Base-by-base conservation (phyloP, 2,113 vertebrate species). In the Catagonus wagneri region DNA sequence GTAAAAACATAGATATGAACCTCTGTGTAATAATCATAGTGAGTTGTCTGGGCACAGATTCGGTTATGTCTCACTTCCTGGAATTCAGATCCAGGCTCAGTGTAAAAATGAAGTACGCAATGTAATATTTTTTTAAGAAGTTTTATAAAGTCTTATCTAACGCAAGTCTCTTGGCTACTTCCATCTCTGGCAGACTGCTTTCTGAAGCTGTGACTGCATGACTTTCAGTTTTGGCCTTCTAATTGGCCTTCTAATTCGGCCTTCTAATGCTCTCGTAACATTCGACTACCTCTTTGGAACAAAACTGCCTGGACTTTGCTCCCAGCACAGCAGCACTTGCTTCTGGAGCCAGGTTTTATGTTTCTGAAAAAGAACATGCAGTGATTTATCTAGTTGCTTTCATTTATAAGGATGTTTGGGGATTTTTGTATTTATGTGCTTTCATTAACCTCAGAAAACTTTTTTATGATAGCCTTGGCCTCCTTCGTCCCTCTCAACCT, bases 111-210 rank as follows among this genome's bases (percentile, higher is more conserved):
- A 90, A 89, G 13, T 79, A 12, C 68, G 61, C 32, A 34, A 32
- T 39, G n/a, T 60, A 83, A 27, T 84, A 54, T 32, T 96, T 89
- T 89, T n/a, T 97, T 89, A 95, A 93, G 56, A 68, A 75, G 75
- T 95, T 96, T 74, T 66, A 13, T 20, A 20, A 96, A 95, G 74
- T 76, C 66, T 86, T 54, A 39, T 39, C 69, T 89, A 72, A 71
- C 39, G 74, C 68, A 23, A 52, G 56, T 72, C 50, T 75, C 9
- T 63, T 88, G 76, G 63, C 81, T 7, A 5, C 27, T 66, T 89
- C 61, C 27, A 23, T 78, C 52, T 39, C 61, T 71, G 83, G 74
- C 56, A 69, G 34, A 22, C 19, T 52, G 66, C 78, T 79, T 93
- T 93, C 58, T 44, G 75, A 93, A 63, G n/a, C 52, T 3, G 5